phyloP scores from a whole-genome alignment of 2,113 vertebrate genomes.

The Pitta sordida region DNA sequence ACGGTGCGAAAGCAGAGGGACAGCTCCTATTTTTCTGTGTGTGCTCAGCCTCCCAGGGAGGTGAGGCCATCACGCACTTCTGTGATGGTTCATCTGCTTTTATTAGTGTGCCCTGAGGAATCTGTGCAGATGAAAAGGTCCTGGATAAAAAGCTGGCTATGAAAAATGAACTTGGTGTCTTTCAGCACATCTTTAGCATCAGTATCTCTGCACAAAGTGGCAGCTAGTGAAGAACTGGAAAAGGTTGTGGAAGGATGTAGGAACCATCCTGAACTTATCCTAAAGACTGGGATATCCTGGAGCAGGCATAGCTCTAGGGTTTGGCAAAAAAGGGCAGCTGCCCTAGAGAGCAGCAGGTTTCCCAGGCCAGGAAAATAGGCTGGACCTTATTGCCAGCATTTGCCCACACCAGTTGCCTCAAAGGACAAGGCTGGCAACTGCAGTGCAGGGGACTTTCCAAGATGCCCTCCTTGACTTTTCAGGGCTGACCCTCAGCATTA shows the following conservation, averaged over 20 bases:
- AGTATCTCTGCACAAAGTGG: neutral
- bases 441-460: neutral
- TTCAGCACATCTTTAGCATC: neutral
- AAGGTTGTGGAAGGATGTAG: neutral
- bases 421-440: neutral
- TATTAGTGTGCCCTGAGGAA: neutral
- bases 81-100: neutral
- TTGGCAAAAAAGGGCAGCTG: neutral
- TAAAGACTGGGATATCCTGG: neutral
- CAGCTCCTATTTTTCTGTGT: neutral
- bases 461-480: neutral
- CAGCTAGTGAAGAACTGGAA: neutral
- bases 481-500: neutral
- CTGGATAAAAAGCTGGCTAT: neutral
- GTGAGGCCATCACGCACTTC: neutral
- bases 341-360: neutral
- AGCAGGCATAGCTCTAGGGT: neutral
- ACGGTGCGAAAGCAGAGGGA: neutral
- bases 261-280: too few species aligned
- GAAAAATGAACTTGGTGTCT: neutral
- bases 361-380: neutral
- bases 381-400: neutral
- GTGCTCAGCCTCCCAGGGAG: neutral
- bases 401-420: neutral
- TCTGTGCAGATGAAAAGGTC: neutral